Percentiles rank a stretch among this genome's conserved stretches.
Evolutionary conservation across 2,113 vertebrate genomes (phyloP).

Genomic region (Haemorhous mexicanus): DNA sequence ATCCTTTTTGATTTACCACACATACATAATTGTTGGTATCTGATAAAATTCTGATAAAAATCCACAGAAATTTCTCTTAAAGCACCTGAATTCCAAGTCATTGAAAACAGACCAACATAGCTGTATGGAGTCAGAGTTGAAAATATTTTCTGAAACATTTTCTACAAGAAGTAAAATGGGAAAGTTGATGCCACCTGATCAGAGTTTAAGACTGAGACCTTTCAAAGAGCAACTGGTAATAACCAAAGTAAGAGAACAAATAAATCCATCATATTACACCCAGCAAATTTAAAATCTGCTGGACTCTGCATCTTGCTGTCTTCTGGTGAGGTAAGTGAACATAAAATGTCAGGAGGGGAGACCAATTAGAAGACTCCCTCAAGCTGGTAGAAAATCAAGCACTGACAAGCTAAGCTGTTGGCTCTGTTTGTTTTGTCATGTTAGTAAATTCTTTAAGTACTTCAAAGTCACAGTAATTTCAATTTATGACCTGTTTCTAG

Average conservation of each 20-base stretch:
- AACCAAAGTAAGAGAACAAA: background rate
- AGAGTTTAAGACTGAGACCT: background rate
- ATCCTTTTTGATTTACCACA: background rate
- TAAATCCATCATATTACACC: background rate
- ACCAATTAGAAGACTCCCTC: background rate
- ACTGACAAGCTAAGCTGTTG: background rate
- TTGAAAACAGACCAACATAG: background rate
- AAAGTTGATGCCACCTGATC: background rate
- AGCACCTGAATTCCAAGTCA: background rate
- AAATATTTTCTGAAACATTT: background rate
- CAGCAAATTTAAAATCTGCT: background rate
- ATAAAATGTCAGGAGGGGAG: background rate
- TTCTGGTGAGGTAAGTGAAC: background rate
- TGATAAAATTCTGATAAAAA: background rate
- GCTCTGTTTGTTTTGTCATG: background rate
- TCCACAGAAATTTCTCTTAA: background rate
- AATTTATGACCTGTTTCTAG: background rate
- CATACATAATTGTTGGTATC: background rate
- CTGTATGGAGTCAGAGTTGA: background rate
- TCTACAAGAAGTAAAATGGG: background rate
- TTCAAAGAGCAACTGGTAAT: background rate
- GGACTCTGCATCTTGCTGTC: background rate
- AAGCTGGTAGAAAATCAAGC: background rate
- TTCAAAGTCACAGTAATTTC: background rate
- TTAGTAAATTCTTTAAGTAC: background rate